These are phyloP conservation scores for Pseudococcus jackbeardsleyi DNA, from an alignment of 2,888 invertebrate genomes.

Conservation along the genomic window DNA sequence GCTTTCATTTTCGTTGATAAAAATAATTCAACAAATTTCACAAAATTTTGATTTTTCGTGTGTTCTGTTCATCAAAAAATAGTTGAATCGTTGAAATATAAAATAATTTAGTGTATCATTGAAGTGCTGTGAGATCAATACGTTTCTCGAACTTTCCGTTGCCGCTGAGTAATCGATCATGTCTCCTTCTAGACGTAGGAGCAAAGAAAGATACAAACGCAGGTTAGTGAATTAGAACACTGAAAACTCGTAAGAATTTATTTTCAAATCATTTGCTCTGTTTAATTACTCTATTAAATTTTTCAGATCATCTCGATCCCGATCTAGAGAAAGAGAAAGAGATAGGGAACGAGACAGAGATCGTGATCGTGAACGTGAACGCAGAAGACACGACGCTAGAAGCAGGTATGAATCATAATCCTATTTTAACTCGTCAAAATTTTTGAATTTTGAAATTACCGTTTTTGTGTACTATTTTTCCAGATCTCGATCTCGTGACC, in stretches of 20 bases:
- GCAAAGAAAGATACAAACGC: conserved; percentile 59
- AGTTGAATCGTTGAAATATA: too few relatives aligned
- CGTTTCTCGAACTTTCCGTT: background rate
- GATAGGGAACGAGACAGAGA: conserved; percentile 72
- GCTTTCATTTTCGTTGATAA: too few relatives aligned
- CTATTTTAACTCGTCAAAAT: conserved; percentile 24
- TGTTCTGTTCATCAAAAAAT: too few relatives aligned
- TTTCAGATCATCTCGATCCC: conserved; percentile 68
- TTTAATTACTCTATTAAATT: background rate
- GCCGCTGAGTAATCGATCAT: background rate
- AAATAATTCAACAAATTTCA: too few relatives aligned
- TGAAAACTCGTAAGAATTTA: background rate
- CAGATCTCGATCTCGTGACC: conserved; percentile 64
- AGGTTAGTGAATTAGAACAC: conserved; percentile 21
- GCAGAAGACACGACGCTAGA: conserved; percentile 66
- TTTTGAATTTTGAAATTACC: background rate
- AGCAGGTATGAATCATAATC: conserved; percentile 68
- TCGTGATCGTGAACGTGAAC: conserved; percentile 69
- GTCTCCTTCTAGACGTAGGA: conserved; percentile 56
- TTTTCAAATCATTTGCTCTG: background rate
- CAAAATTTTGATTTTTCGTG: too few relatives aligned
- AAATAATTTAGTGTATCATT: background rate
- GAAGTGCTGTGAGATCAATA: background rate
- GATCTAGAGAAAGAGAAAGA: conserved; percentile 70
- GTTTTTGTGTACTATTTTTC: conserved; percentile 15